Percentiles rank a stretch among this genome's conserved stretches.
These are phyloP conservation scores for Spongilla lacustris DNA, from an alignment of 37 sponge, comb jelly and placozoan species.

Conservation along the genomic window DNA sequence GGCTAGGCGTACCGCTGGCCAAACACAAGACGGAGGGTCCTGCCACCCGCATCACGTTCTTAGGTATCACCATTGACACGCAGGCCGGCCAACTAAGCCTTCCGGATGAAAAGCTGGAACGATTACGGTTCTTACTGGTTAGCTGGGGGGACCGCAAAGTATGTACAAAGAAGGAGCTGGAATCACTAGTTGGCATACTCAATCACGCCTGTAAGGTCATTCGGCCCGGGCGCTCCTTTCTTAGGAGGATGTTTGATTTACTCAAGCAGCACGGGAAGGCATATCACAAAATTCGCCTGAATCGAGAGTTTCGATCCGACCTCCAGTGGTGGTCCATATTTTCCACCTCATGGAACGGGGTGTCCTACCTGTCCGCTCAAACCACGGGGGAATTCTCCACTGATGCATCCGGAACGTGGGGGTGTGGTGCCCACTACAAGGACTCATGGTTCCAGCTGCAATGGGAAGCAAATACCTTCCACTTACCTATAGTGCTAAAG, in stretches of 20 bases:
- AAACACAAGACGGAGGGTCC: slow-evolving; percentile 57
- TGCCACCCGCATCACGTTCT: slow-evolving; percentile 13
- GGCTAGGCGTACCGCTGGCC: slow-evolving; percentile 51
- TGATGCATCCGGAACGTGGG: slow-evolving; percentile 31
- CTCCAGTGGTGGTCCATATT: slow-evolving; percentile 10
- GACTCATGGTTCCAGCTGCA: background rate
- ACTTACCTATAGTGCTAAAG: background rate
- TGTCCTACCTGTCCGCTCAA: background rate
- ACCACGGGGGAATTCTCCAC: background rate
- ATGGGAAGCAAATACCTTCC: background rate
- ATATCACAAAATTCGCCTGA: slow-evolving; percentile 51
- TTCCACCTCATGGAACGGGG: slow-evolving; percentile 53
- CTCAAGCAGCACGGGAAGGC: slow-evolving; percentile 4
- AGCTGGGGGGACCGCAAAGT: slow-evolving; percentile 12
- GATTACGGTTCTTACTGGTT: background rate
- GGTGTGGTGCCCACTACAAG: background rate
- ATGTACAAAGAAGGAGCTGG: slow-evolving; percentile 5
- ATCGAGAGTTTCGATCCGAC: slow-evolving; percentile 27
- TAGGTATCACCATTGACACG: slow-evolving; percentile 49
- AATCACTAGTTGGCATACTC: slow-evolving; percentile 5
- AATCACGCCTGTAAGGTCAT: slow-evolving; percentile 24
- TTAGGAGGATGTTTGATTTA: slow-evolving; percentile 24
- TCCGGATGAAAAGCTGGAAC: slow-evolving; percentile 43
- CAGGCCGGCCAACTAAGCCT: slow-evolving; percentile 23
- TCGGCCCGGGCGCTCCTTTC: slow-evolving; percentile 18